Percentiles rank a stretch among this genome's conserved stretches.
Conservation (phyloP, 2,888 invertebrate species). For the Diaperis boleti region DNA sequence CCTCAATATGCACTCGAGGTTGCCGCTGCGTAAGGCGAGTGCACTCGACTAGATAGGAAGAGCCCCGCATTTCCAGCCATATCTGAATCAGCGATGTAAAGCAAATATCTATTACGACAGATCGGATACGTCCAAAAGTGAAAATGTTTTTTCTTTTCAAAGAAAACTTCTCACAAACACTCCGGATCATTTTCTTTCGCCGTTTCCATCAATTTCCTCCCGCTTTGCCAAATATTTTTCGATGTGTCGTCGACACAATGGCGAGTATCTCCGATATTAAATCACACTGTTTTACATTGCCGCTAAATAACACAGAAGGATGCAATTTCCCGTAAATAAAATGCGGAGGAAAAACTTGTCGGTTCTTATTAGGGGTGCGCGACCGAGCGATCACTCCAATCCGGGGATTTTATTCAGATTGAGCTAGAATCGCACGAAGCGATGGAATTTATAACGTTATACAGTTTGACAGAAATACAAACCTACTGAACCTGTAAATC, state of each 20-base stretch:
- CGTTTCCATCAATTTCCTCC: constrained; percentile 40
- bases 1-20: constrained; percentile 35
- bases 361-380: background rate
- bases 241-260: constrained; percentile 33
- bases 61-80: constrained; percentile 79
- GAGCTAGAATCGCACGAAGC: constrained; percentile 2
- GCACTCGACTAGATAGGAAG: constrained; percentile 80
- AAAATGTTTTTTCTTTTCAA: constrained; percentile 42
- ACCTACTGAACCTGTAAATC: constrained; percentile 32
- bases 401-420: constrained; percentile 1
- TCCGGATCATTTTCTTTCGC: constrained; percentile 45
- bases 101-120: constrained; percentile 46
- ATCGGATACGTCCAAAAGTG: constrained; percentile 45
- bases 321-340: constrained; percentile 6
- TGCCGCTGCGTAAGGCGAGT: constrained; percentile 21
- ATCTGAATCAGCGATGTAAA: constrained; percentile 42
- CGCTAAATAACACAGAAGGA: constrained; percentile 14
- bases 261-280: constrained; percentile 22
- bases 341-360: background rate
- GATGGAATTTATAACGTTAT: constrained; percentile 11
- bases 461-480: constrained; percentile 33
- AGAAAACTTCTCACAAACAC: constrained; percentile 39
- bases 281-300: constrained; percentile 34
- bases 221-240: constrained; percentile 39
- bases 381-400: constrained; percentile 3